Evolutionary conservation across 2,888 invertebrate genomes (phyloP).

Genomic region (Endomychus coccineus): DNA sequence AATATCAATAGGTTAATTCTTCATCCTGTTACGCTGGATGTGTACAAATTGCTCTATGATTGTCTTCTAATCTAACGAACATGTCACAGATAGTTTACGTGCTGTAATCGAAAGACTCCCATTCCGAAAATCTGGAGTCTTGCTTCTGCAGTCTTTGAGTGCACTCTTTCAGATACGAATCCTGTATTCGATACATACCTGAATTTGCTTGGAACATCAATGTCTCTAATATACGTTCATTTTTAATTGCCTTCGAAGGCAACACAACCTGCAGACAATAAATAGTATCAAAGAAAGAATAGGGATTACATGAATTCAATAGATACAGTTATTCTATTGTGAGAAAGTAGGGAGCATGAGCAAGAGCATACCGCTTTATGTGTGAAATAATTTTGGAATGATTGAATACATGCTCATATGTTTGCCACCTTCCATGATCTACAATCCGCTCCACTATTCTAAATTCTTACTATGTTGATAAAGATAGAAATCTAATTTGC

Average conservation of each 20-base stretch:
- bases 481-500: too few species aligned
- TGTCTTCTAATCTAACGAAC: slow-evolving; percentile 29
- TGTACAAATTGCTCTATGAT: slow-evolving; percentile 29
- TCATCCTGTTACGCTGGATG: slow-evolving; percentile 10
- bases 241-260: slow-evolving; percentile 87
- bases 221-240: slow-evolving; percentile 85
- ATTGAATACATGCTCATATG: too few species aligned
- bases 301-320: not conserved
- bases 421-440: too few species aligned
- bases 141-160: slow-evolving; percentile 81
- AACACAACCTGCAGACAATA: slow-evolving; percentile 59
- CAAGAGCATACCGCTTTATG: too few species aligned
- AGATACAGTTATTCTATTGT: not conserved
- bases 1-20: not conserved
- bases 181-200: slow-evolving; percentile 87
- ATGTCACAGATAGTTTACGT: slow-evolving; percentile 29
- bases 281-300: not conserved
- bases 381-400: too few species aligned
- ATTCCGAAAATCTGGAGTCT: slow-evolving; percentile 78
- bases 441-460: too few species aligned
- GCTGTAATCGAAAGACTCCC: slow-evolving; percentile 68
- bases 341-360: too few species aligned
- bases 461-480: too few species aligned
- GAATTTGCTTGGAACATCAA: slow-evolving; percentile 89
- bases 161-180: slow-evolving; percentile 79